phyloP scores from a whole-genome alignment of 1,140 invertebrate genomes.

The Habropoda laboriosa region DNA sequence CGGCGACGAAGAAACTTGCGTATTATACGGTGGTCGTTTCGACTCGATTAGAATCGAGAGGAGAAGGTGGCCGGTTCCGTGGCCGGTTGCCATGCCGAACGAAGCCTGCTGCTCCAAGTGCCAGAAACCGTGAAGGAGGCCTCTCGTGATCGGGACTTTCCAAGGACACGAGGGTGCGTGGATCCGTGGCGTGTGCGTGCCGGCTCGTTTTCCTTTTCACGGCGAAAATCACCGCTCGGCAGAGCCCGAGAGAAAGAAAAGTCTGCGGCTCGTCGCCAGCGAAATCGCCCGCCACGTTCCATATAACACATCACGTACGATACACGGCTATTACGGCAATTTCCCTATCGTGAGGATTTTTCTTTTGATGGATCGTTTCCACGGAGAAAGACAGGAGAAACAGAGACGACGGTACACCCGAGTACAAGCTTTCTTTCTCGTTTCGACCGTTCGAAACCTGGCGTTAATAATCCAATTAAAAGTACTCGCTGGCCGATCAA shows the following conservation, averaged over 20 bases:
- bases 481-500: constrained; percentile 51
- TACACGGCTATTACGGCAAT: constrained; percentile 29
- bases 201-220: constrained; percentile 59
- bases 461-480: constrained; percentile 31
- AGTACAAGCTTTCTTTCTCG: constrained; percentile 42
- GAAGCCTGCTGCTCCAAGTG: constrained; percentile 38
- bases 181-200: constrained; percentile 45
- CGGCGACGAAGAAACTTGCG: too few species aligned
- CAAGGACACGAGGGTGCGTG: constrained; percentile 65
- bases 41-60: constrained; percentile 18
- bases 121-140: constrained; percentile 63
- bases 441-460: background rate
- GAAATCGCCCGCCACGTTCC: constrained; percentile 61
- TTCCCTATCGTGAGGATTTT: constrained; percentile 32
- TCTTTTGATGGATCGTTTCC: background rate
- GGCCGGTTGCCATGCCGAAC: constrained; percentile 49
- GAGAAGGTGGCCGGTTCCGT: constrained; percentile 9
- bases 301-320: constrained; percentile 46
- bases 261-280: constrained; percentile 11
- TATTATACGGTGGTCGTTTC: constrained; percentile 1
- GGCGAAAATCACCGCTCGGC: constrained; percentile 51
- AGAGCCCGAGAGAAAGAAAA: constrained; percentile 42
- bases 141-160: constrained; percentile 63
- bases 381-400: too few species aligned
- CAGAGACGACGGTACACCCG: too few species aligned